phyloP scores from a whole-genome alignment of 1,140 invertebrate genomes.

The Brachionus paranguensis region DNA sequence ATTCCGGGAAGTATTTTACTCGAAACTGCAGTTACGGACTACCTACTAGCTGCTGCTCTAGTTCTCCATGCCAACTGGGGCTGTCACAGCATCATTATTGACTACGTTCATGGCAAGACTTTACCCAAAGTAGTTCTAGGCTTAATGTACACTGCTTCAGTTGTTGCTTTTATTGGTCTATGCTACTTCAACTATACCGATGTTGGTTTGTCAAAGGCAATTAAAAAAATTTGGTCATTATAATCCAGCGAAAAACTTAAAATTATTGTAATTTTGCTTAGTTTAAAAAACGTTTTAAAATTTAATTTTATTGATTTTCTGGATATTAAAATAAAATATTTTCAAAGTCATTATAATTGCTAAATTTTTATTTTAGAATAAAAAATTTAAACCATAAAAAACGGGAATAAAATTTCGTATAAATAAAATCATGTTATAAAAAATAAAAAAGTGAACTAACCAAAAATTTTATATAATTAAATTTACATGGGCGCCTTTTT shows the following conservation, averaged over 20 bases:
- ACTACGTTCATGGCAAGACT: slow-evolving; percentile 10
- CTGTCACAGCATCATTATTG: slow-evolving; percentile 6
- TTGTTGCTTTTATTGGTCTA: slow-evolving; percentile 32
- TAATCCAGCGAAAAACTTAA: background rate
- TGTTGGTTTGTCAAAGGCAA: slow-evolving; percentile 33
- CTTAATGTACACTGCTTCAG: background rate
- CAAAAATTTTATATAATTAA: background rate
- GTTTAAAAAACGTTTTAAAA: background rate
- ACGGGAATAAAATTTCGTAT: background rate
- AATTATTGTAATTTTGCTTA: background rate
- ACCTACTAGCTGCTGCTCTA: background rate
- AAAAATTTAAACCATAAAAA: background rate
- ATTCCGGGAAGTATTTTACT: slow-evolving; percentile 2
- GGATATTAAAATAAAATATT: background rate
- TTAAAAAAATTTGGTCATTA: slow-evolving; percentile 37
- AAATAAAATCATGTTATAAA: background rate
- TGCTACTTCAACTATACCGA: slow-evolving; percentile 29
- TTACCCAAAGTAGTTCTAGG: slow-evolving; percentile 7
- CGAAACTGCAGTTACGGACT: background rate
- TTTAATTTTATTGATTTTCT: slow-evolving; percentile 1
- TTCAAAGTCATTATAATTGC: background rate
- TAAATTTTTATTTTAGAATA: background rate
- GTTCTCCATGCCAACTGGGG: slow-evolving; percentile 38
- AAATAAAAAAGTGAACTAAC: background rate
- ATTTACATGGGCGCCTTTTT: background rate